These are phyloP conservation scores for Montipora foliosa DNA, from an alignment of 64 coral and sea anemone genomes.

Conservation along the genomic window DNA sequence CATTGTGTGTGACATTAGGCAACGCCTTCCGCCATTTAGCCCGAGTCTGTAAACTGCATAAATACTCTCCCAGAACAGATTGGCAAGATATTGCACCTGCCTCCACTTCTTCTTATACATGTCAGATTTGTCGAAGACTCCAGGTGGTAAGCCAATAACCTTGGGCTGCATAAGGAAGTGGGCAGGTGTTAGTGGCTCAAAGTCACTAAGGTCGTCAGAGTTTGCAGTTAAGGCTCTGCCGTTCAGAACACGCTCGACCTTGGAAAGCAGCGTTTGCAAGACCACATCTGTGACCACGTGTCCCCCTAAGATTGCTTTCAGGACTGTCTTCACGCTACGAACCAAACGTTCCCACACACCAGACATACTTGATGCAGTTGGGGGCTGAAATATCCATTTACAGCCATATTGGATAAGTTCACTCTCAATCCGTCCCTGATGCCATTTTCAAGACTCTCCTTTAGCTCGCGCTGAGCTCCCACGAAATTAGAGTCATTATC, in stretches of 20 bases:
- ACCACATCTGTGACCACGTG: conserved; percentile 30
- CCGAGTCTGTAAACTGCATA: neutral
- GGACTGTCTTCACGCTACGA: conserved; percentile 20
- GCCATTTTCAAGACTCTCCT: no score
- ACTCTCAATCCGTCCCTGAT: no score
- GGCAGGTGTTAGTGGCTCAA: conserved; percentile 23
- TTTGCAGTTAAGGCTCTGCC: conserved; percentile 70
- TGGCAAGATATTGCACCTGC: neutral
- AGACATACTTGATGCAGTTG: conserved; percentile 20
- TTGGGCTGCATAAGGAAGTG: conserved; percentile 35
- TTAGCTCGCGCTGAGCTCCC: no score
- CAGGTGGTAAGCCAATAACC: conserved; percentile 31
- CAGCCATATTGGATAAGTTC: no score
- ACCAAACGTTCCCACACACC: conserved; percentile 32
- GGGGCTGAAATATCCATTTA: no score
- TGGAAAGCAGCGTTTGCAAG: conserved; percentile 19
- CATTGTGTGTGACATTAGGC: neutral
- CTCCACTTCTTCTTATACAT: neutral
- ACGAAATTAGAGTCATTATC: no score
- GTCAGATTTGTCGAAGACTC: conserved; percentile 31
- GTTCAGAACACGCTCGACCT: conserved; percentile 62
- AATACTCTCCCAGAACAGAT: conserved; percentile 8
- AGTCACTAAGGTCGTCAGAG: conserved; percentile 14
- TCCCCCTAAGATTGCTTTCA: conserved; percentile 21
- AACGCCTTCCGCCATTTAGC: neutral